These are phyloP conservation scores for Sarcophaga subvicina DNA, from an alignment of 2,888 invertebrate genomes.

Conservation along the genomic window DNA sequence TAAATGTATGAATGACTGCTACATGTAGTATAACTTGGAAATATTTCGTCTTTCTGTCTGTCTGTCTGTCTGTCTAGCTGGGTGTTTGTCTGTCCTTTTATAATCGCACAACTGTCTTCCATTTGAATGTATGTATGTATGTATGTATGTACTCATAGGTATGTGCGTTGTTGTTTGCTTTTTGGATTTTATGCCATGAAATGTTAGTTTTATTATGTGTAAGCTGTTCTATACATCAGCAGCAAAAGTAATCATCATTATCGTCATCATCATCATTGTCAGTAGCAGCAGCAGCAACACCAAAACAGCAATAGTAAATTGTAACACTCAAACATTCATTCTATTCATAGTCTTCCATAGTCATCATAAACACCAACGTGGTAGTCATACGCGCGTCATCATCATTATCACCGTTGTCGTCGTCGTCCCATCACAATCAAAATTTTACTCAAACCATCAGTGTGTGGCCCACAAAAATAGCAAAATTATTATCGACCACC, in stretches of 20 bases:
- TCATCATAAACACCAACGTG: constrained; percentile 27
- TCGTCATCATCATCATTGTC: constrained; percentile 25
- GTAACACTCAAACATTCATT: not conserved
- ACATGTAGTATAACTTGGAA: too few species aligned
- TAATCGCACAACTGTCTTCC: too few species aligned
- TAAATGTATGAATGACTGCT: not conserved
- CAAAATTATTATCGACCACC: constrained; percentile 32
- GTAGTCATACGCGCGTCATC: constrained; percentile 27
- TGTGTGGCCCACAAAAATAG: not conserved
- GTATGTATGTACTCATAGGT: not conserved
- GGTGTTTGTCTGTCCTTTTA: too few species aligned
- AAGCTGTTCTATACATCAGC: constrained; percentile 31
- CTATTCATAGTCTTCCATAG: not conserved
- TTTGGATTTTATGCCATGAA: constrained; percentile 60
- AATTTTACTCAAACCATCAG: constrained; percentile 8
- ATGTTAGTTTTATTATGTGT: constrained; percentile 66
- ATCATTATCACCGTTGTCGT: not conserved
- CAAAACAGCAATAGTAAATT: not conserved
- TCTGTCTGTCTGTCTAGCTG: too few species aligned
- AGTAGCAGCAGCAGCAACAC: not conserved
- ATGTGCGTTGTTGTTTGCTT: constrained; percentile 60
- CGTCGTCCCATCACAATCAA: constrained; percentile 17
- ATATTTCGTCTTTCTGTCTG: too few species aligned
- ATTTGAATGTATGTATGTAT: not conserved
- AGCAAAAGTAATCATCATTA: constrained; percentile 48